Evolutionary conservation across 2,888 invertebrate species (phyloP).

Genomic region (Antheraea yamamai): DNA sequence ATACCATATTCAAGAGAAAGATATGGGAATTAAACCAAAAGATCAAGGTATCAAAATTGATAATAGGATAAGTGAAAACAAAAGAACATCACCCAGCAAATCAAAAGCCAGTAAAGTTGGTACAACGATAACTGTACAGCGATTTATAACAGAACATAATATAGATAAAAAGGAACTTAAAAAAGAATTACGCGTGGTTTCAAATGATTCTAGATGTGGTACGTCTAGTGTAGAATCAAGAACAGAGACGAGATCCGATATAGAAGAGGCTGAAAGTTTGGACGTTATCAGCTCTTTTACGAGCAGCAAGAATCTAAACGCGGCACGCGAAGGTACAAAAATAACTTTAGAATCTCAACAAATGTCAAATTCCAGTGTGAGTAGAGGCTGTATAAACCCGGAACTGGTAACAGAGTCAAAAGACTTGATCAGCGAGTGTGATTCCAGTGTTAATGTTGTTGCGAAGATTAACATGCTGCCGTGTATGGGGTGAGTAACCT

Average conservation of each 20-base stretch:
- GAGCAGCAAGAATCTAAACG: conserved; percentile 46
- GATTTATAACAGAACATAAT: conserved; percentile 46
- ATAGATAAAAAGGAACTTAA: conserved; percentile 32
- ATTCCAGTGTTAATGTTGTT: conserved; percentile 53
- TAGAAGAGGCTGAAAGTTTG: conserved; percentile 28
- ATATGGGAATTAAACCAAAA: neutral
- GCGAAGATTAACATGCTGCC: conserved; percentile 62
- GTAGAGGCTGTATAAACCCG: conserved; percentile 31
- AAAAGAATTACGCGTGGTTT: conserved; percentile 32
- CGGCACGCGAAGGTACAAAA: conserved; percentile 24
- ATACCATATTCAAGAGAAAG: neutral
- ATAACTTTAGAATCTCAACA: neutral
- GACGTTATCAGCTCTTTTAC: conserved; percentile 46
- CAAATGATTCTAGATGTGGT: conserved; percentile 25
- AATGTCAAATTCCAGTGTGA: neutral
- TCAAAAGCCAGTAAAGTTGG: conserved; percentile 30
- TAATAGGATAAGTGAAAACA: neutral
- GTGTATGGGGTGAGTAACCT: conserved; percentile 68
- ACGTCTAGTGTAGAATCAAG: conserved; percentile 20
- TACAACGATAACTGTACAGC: conserved; percentile 45
- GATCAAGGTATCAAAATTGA: conserved; percentile 15
- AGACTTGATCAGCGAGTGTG: conserved; percentile 36
- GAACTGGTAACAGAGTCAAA: conserved; percentile 33
- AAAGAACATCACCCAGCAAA: conserved; percentile 29
- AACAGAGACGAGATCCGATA: conserved; percentile 23